Percentiles rank a stretch among this genome's conserved stretches.
These are phyloP conservation scores for Agriopis aurantiaria DNA, from an alignment of 2,888 invertebrate species.

Conservation along the genomic window DNA sequence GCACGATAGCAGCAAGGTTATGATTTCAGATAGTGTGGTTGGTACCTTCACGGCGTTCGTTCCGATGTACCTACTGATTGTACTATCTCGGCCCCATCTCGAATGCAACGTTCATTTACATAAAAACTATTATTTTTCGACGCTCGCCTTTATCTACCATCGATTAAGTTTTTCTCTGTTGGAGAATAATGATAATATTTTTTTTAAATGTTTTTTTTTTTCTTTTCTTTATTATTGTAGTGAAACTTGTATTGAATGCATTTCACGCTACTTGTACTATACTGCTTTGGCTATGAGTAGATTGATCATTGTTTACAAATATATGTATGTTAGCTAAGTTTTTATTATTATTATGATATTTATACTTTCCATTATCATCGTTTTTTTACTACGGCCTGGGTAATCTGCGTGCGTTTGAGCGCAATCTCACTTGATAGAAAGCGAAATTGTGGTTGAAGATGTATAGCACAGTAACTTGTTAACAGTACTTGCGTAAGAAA, in stretches of 20 bases:
- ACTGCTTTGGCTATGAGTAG: no score
- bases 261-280: background rate
- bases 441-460: no score
- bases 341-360: no score
- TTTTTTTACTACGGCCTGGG: no score
- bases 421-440: no score
- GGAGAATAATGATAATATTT: conserved; percentile 43
- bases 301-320: background rate
- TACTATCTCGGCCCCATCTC: conserved; percentile 59
- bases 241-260: background rate
- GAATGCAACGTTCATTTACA: conserved; percentile 74
- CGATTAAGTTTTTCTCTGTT: conserved; percentile 63
- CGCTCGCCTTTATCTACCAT: conserved; percentile 60
- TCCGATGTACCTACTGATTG: conserved; percentile 52
- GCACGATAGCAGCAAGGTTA: conserved; percentile 40
- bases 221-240: background rate
- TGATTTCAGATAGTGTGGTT: conserved; percentile 49
- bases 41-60: conserved; percentile 50
- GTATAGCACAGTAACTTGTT: no score
- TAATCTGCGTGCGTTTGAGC: no score
- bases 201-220: conserved; percentile 18
- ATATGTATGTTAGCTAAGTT: background rate
- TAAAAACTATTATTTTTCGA: conserved; percentile 76
- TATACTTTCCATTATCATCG: no score
- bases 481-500: no score